Percentiles rank a stretch among this genome's conserved stretches.
These are phyloP conservation scores for Sebastes diploproa DNA, from an alignment of 2,797 vertebrate species.

Conservation along the genomic window DNA sequence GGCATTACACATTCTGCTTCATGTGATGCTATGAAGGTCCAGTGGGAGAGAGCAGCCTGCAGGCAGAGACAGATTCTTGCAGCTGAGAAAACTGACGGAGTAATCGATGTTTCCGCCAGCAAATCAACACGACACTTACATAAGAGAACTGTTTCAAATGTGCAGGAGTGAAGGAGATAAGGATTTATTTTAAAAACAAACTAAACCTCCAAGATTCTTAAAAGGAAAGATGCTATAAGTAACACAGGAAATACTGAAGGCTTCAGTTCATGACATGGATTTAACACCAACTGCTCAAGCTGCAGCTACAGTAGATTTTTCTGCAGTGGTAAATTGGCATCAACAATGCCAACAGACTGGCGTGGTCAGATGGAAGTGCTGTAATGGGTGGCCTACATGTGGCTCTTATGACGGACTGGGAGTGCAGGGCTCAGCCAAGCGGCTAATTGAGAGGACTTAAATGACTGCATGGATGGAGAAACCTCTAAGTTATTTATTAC, in stretches of 20 bases:
- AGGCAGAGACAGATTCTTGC: slow-evolving; percentile 35
- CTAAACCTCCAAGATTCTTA: neutral
- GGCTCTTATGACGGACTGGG: slow-evolving; percentile 33
- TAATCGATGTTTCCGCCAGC: slow-evolving; percentile 35
- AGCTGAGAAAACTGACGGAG: slow-evolving; percentile 24
- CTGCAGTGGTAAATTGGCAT: slow-evolving; percentile 9
- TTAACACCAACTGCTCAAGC: slow-evolving; percentile 2
- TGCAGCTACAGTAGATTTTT: slow-evolving; percentile 8
- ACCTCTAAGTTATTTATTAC: slow-evolving; percentile 83
- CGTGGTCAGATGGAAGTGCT: slow-evolving; percentile 23
- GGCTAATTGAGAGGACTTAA: slow-evolving; percentile 75
- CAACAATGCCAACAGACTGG: neutral
- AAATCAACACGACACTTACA: slow-evolving; percentile 27
- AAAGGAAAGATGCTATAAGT: neutral
- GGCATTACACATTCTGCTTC: slow-evolving; percentile 56
- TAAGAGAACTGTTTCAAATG: slow-evolving; percentile 16
- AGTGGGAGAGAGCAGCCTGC: slow-evolving; percentile 22
- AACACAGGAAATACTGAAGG: slow-evolving; percentile 5
- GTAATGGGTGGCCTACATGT: slow-evolving; percentile 31
- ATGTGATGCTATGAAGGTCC: slow-evolving; percentile 48
- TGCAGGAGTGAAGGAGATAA: neutral
- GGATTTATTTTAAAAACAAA: neutral
- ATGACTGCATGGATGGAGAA: slow-evolving; percentile 75
- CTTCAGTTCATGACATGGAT: slow-evolving; percentile 13
- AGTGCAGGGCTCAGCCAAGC: slow-evolving; percentile 71